Evolutionary conservation across 2,797 vertebrate genomes (phyloP), one percentile per base, ranked within the genome.

Genomic region (Enteromius afrohamiltoni): DNA sequence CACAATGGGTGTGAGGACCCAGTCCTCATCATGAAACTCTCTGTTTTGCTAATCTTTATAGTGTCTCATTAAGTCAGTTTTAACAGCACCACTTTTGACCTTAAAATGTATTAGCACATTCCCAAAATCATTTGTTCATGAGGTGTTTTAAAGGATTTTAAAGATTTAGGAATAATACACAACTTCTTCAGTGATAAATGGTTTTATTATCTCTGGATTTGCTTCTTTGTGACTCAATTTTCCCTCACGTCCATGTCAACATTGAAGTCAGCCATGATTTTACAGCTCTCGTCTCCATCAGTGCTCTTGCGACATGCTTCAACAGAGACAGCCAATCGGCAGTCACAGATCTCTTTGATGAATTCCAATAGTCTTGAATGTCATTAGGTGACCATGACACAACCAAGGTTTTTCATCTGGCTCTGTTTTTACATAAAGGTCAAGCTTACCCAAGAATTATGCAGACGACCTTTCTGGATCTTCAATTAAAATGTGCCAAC

Each of bases 401-500:
- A 26, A 83, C 73, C 73, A 82, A 51, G 60, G 88, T 85, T 87
- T 90, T 40, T 82, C 69, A 83, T 82, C 60, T 31, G 55, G 88
- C 58, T 70, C 87, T 74, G 82, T 79, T 89, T 85, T 77, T 83
- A 70, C 69, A 77, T 85, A 93, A 95, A 95, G 93, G 93, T 95
- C 92, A 94, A 84, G 83, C 82, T 80, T 88, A 89, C 85, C 83
- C 88, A 86, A 87, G 87, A 93, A 90, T 91, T 92, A 93, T 90
- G 89, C 91, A 90, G 91, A 91, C 89, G 91, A 90, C 92, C 92
- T 94, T 95, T 94, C 89, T 81, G 85, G 85, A 77, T 87, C 84
- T 92, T 91, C 82, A 87, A 90, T 92, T 89, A 85, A 90, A n/a
- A n/a, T n/a, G n/a, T n/a, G n/a, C n/a, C n/a, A 91, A 85, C 87